These are phyloP conservation scores for Eupithecia inturbata DNA, from an alignment of 2,888 invertebrate species.

Conservation along the genomic window DNA sequence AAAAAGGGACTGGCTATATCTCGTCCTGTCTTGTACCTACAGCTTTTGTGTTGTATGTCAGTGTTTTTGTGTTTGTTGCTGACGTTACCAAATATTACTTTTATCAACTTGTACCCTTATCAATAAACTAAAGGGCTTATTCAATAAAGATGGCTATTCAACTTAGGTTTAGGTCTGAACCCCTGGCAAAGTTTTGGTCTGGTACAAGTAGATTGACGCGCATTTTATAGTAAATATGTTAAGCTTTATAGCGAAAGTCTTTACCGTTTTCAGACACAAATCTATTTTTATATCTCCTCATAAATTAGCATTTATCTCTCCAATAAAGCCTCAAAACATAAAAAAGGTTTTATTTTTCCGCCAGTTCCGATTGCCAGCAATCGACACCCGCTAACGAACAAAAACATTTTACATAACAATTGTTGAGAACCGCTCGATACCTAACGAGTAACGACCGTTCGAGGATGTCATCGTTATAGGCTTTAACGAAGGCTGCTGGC, in stretches of 20 bases:
- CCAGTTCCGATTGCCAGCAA: constrained; percentile 31
- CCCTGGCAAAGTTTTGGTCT: background rate
- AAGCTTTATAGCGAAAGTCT: background rate
- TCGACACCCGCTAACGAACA: constrained; percentile 38
- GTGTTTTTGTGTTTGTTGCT: background rate
- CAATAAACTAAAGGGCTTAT: background rate
- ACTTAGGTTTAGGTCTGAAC: background rate
- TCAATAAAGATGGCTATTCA: background rate
- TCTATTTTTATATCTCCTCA: constrained; percentile 7
- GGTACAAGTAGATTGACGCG: background rate
- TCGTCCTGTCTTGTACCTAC: background rate
- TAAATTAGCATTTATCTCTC: constrained; percentile 6
- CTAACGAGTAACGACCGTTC: constrained; percentile 33
- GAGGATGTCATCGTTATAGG: constrained; percentile 40
- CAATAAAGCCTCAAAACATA: constrained; percentile 18
- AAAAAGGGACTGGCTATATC: constrained; percentile 4
- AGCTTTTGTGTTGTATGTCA: background rate
- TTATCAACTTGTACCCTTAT: background rate
- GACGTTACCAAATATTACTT: background rate
- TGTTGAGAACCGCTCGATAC: constrained; percentile 31
- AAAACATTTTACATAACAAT: constrained; percentile 40
- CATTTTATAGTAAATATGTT: background rate
- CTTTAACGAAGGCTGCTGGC: constrained; percentile 45
- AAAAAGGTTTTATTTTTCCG: constrained; percentile 20
- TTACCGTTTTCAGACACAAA: constrained; percentile 2